Evolutionary conservation across 2,888 invertebrate species (phyloP), one percentile per base, ranked within the genome.

Genomic region (Caenorhabditis sp.): DNA sequence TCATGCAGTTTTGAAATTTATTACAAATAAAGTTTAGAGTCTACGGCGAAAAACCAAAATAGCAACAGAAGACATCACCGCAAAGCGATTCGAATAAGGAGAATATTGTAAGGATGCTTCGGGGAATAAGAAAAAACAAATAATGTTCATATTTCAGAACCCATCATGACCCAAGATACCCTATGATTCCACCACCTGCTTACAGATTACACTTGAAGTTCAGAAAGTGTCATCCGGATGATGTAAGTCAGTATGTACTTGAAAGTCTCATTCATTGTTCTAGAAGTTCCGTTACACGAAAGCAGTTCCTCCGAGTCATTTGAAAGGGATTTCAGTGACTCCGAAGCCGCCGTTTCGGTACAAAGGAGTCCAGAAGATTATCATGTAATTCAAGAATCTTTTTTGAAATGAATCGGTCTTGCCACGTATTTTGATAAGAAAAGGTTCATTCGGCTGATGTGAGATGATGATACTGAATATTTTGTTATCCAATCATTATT

Each of bases 341-440:
- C 51, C 76, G 20, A 51, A 51, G 22, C 76, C 67, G n/a, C 67
- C 51, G 28, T 76, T 76, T 47, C 56, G 76, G 0, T 76, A 76
- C 51, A 35, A 61, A 15, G 76, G 76, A 28, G 53, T 61, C 18
- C 51, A 20, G 18, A 67, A 61, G 18, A 53, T 76, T 8, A 76
- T 67, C 24, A 32, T 32, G 5, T 9, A 32, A 32, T 32, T 4
- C 4, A 32, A 32, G 9, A 32, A 9, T 13, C 40, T 3, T 40
- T 40, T 40, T 5, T 9, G 40, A 9, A 18, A 47, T 47, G 47
- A n/a, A 47, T 20, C n/a, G n/a, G 47, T 47, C n/a, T n/a, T n/a
- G n/a, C n/a, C n/a, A n/a, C n/a, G n/a, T n/a, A n/a, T n/a, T n/a
- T n/a, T n/a, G n/a, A n/a, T n/a, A n/a, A n/a, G n/a, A n/a, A n/a